phyloP scores from a whole-genome alignment of 2,888 invertebrate species.

The Drosophila mimetica region DNA sequence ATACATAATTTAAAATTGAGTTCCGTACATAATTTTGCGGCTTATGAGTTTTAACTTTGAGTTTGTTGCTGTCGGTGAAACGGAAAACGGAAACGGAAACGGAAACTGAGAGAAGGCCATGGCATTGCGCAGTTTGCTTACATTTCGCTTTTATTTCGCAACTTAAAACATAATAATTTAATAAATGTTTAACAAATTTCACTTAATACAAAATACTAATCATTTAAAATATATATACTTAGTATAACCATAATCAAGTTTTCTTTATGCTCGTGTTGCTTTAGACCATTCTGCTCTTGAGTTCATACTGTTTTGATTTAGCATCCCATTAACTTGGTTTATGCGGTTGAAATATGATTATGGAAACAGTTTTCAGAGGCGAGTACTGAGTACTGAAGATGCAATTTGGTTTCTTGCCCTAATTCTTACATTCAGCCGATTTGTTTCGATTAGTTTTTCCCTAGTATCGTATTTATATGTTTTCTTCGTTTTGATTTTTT shows the following conservation, averaged over 20 bases:
- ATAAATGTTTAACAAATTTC: slow-evolving; percentile 81
- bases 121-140: slow-evolving; percentile 60
- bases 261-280: slow-evolving; percentile 53
- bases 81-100: slow-evolving; percentile 20
- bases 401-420: slow-evolving; percentile 49
- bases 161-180: slow-evolving; percentile 79
- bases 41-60: slow-evolving; percentile 23
- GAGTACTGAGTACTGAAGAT: slow-evolving; percentile 46
- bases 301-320: slow-evolving; percentile 56
- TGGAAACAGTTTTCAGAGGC: slow-evolving; percentile 46
- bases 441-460: slow-evolving; percentile 36
- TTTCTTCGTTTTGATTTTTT: slow-evolving; percentile 26
- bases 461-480: slow-evolving; percentile 33
- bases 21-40: slow-evolving; percentile 42
- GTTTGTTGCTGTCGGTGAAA: slow-evolving; percentile 8
- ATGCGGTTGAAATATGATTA: slow-evolving; percentile 30
- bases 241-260: slow-evolving; percentile 80
- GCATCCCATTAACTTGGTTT: slow-evolving; percentile 40
- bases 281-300: slow-evolving; percentile 58
- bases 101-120: slow-evolving; percentile 31
- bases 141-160: slow-evolving; percentile 77
- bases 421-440: slow-evolving; percentile 45
- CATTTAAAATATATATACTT: slow-evolving; percentile 76
- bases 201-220: slow-evolving; percentile 80
- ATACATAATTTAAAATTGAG: slow-evolving; percentile 44